Conservation (phyloP, 2,797 vertebrate species). For the Amblyopsis hoosieri region DNA sequence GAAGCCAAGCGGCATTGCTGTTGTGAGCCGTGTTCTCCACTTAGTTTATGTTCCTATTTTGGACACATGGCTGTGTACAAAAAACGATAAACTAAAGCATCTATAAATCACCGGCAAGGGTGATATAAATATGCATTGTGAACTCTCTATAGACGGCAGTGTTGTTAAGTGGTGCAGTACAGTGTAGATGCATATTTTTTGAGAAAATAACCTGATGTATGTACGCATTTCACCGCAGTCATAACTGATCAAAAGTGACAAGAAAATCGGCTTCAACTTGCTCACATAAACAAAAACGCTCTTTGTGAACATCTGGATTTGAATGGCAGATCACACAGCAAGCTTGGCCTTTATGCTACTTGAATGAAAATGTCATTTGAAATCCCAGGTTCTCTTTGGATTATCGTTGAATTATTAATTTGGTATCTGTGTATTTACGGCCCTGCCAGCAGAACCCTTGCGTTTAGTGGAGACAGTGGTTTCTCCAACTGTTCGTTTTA, state of each 20-base stretch:
- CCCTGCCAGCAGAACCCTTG: slow-evolving; percentile 64
- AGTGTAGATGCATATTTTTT: slow-evolving; percentile 20
- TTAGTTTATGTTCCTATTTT: no score
- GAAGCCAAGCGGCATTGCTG: no score
- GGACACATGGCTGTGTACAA: no score
- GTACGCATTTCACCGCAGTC: slow-evolving; percentile 26
- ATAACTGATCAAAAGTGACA: slow-evolving; percentile 45
- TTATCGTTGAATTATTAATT: slow-evolving; percentile 40
- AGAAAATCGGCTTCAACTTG: slow-evolving; percentile 42
- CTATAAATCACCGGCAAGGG: slow-evolving; percentile 2
- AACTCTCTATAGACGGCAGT: background rate
- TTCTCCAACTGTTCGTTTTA: slow-evolving; percentile 53
- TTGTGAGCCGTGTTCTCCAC: no score
- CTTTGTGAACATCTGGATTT: slow-evolving; percentile 50
- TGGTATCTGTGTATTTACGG: slow-evolving; percentile 27
- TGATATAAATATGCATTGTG: slow-evolving; percentile 2
- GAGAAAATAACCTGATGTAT: slow-evolving; percentile 20
- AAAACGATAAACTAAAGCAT: no score
- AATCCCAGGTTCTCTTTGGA: slow-evolving; percentile 25
- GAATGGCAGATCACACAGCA: slow-evolving; percentile 19
- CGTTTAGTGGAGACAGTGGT: slow-evolving; percentile 57
- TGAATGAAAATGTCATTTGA: slow-evolving; percentile 41
- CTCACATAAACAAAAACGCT: slow-evolving; percentile 42
- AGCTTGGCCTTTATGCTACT: slow-evolving; percentile 28
- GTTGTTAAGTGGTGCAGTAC: slow-evolving; percentile 7